Conservation (phyloP, 2,888 invertebrate species). For the Himalopsyche japonica region DNA sequence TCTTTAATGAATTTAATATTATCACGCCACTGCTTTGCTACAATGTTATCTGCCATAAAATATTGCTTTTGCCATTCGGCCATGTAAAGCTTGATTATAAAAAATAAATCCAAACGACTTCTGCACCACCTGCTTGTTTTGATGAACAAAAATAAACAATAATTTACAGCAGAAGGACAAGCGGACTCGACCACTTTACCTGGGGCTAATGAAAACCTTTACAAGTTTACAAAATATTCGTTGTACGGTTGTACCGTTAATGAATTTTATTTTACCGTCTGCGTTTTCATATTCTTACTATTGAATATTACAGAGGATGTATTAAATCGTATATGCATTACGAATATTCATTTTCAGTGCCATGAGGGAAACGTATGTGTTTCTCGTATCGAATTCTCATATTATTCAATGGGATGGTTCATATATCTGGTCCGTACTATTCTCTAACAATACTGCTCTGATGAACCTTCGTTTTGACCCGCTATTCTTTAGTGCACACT, state of each 20-base stretch:
- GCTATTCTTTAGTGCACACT: not conserved
- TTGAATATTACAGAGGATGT: too few relatives aligned
- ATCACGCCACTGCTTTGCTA: not conserved
- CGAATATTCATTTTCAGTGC: too few relatives aligned
- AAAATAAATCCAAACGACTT: not conserved
- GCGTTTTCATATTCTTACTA: too few relatives aligned
- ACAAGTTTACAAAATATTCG: too few relatives aligned
- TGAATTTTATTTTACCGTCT: too few relatives aligned
- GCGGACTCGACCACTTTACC: not conserved
- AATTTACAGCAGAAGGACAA: not conserved
- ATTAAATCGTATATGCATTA: too few relatives aligned
- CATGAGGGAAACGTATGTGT: not conserved
- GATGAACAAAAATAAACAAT: not conserved
- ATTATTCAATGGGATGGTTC: not conserved
- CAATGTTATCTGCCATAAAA: not conserved
- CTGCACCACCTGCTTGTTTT: not conserved
- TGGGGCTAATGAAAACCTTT: not conserved
- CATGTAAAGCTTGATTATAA: not conserved
- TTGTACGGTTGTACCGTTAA: too few relatives aligned
- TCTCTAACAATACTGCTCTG: not conserved
- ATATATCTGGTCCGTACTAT: not conserved
- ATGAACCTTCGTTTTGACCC: not conserved
- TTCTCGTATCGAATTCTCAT: not conserved
- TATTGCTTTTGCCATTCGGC: not conserved
- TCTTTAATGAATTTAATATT: too few relatives aligned